Evolutionary conservation across 2,888 invertebrate genomes (phyloP).

Genomic region (Caenorhabditis panamensis): DNA sequence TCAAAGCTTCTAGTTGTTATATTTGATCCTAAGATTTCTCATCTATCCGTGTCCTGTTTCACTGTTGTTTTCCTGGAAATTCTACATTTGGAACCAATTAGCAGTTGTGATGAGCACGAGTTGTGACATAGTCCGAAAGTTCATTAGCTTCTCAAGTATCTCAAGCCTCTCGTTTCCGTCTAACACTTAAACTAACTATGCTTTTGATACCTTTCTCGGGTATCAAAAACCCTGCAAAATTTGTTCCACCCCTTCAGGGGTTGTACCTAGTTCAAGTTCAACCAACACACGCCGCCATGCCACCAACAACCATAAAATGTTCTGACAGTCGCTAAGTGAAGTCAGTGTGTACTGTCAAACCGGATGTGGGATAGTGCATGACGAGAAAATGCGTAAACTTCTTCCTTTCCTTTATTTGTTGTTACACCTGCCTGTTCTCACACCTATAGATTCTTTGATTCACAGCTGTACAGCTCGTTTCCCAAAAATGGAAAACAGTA

Average conservation of each 20-base stretch:
- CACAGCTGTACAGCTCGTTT: background rate
- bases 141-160: background rate
- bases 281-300: background rate
- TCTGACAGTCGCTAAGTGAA: conserved; percentile 8
- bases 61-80: too few species aligned
- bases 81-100: background rate
- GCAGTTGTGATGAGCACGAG: background rate
- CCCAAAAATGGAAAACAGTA: too few species aligned
- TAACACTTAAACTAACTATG: background rate
- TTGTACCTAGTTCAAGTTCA: background rate
- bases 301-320: conserved; percentile 1
- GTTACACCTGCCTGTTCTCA: conserved; percentile 24
- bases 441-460: conserved; percentile 9
- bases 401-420: conserved; percentile 15
- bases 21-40: too few species aligned
- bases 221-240: too few species aligned
- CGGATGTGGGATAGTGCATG: conserved; percentile 25
- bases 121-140: background rate
- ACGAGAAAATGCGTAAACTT: conserved; percentile 21
- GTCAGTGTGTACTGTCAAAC: conserved; percentile 20
- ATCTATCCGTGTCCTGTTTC: too few species aligned
- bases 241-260: too few species aligned
- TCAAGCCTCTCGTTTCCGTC: background rate
- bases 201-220: background rate
- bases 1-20: background rate